These are phyloP conservation scores for Sphecodes monilicornis DNA, from an alignment of 2,888 invertebrate genomes.

Conservation along the genomic window DNA sequence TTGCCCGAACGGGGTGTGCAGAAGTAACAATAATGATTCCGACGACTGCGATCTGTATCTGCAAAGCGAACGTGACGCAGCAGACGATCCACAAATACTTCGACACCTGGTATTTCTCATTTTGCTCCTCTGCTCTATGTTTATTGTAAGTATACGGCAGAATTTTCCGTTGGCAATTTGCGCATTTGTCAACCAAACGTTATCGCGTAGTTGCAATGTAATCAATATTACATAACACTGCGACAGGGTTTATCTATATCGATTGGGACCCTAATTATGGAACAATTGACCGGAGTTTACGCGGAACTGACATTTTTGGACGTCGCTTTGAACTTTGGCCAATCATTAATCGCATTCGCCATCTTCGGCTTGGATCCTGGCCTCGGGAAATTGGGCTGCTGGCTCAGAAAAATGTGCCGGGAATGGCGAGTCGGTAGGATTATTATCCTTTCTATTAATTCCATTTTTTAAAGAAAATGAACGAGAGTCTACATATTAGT, in stretches of 20 bases:
- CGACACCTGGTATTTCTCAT: slow-evolving; percentile 94
- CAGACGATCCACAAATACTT: slow-evolving; percentile 89
- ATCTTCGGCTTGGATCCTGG: slow-evolving; percentile 94
- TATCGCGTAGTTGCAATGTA: neutral
- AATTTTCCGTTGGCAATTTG: slow-evolving; percentile 6
- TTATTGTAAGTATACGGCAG: slow-evolving; percentile 89
- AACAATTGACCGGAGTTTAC: slow-evolving; percentile 94
- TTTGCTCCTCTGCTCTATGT: slow-evolving; percentile 93
- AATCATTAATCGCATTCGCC: slow-evolving; percentile 93
- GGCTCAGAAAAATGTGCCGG: slow-evolving; percentile 74
- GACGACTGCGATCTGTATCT: slow-evolving; percentile 78
- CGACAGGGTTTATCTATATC: slow-evolving; percentile 92
- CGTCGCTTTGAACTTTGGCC: slow-evolving; percentile 95
- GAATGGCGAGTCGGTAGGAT: slow-evolving; percentile 86
- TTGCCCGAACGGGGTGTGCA: slow-evolving; percentile 75
- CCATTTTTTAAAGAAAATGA: neutral
- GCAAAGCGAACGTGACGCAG: slow-evolving; percentile 67
- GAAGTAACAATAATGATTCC: slow-evolving; percentile 36
- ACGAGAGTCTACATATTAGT: neutral
- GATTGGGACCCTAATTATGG: slow-evolving; percentile 92
- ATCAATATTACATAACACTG: slow-evolving; percentile 19
- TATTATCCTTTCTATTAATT: neutral
- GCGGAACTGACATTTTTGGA: slow-evolving; percentile 97
- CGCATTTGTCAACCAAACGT: neutral
- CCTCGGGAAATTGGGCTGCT: slow-evolving; percentile 78